Conservation (phyloP, 1,140 invertebrate species). For the Brachionus asplanchnoidis region DNA sequence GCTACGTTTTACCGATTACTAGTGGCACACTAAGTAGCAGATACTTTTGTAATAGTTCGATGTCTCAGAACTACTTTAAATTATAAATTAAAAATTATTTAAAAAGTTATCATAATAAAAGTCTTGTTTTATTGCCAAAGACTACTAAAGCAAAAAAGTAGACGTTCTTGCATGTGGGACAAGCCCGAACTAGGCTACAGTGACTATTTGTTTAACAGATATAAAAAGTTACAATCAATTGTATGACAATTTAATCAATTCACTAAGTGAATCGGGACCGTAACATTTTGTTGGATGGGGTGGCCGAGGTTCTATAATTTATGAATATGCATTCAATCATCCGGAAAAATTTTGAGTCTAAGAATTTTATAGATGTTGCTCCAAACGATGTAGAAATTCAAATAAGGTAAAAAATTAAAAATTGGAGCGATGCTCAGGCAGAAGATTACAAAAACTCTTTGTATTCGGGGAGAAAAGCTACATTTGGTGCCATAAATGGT, state of each 20-base stretch:
- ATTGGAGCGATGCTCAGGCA: background rate
- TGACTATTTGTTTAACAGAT: slow-evolving; percentile 23
- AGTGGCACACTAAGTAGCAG: no score
- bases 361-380: background rate
- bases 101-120: no score
- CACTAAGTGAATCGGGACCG: background rate
- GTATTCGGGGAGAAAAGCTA: background rate
- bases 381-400: background rate
- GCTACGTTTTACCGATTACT: background rate
- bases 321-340: slow-evolving; percentile 17
- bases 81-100: no score
- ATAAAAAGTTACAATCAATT: background rate
- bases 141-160: background rate
- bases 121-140: background rate
- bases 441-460: background rate
- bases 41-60: no score
- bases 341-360: background rate
- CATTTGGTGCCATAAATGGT: slow-evolving; percentile 2
- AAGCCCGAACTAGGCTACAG: slow-evolving; percentile 32
- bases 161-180: slow-evolving; percentile 36
- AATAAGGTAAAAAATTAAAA: slow-evolving; percentile 6
- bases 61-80: no score
- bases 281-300: slow-evolving; percentile 22
- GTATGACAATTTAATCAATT: slow-evolving; percentile 6
- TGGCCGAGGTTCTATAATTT: slow-evolving; percentile 5